phyloP scores from a whole-genome alignment of 2,797 vertebrate genomes.

The Onychomys leucogaster region DNA sequence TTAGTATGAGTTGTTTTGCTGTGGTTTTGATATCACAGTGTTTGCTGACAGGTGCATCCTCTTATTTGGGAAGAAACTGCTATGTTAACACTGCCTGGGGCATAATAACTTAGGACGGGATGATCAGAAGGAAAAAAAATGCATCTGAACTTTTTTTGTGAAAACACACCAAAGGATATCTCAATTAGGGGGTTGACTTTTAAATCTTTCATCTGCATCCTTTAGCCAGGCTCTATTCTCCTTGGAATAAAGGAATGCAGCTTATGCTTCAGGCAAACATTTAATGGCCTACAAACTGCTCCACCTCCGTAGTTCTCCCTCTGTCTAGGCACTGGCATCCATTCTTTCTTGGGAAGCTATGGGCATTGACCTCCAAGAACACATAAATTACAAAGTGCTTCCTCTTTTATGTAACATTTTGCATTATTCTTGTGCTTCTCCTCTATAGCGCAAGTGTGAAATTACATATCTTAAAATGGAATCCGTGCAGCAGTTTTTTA shows the following conservation, averaged over 20 bases:
- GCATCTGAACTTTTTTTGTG: slow-evolving; percentile 12
- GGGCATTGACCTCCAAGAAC: slow-evolving; percentile 70
- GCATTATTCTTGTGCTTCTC: slow-evolving; percentile 66
- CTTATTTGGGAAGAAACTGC: slow-evolving; percentile 4
- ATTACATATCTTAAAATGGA: slow-evolving; percentile 73
- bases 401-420: slow-evolving; percentile 63
- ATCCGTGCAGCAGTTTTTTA: slow-evolving; percentile 68
- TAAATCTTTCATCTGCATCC: slow-evolving; percentile 69
- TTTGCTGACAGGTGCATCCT: background rate
- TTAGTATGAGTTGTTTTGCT: background rate
- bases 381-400: slow-evolving; percentile 68
- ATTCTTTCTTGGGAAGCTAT: slow-evolving; percentile 71
- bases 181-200: slow-evolving; percentile 73
- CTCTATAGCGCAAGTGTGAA: slow-evolving; percentile 68
- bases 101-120: background rate
- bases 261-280: slow-evolving; percentile 58
- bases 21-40: background rate
- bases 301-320: slow-evolving; percentile 50
- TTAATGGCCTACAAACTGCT: slow-evolving; percentile 30
- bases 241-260: slow-evolving; percentile 64
- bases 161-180: slow-evolving; percentile 52
- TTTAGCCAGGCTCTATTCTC: slow-evolving; percentile 50
- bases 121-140: slow-evolving; percentile 50
- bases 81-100: background rate
- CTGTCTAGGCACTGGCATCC: slow-evolving; percentile 32